phyloP scores from a whole-genome alignment of 2,113 vertebrate genomes.

The Sylvia atricapilla region DNA sequence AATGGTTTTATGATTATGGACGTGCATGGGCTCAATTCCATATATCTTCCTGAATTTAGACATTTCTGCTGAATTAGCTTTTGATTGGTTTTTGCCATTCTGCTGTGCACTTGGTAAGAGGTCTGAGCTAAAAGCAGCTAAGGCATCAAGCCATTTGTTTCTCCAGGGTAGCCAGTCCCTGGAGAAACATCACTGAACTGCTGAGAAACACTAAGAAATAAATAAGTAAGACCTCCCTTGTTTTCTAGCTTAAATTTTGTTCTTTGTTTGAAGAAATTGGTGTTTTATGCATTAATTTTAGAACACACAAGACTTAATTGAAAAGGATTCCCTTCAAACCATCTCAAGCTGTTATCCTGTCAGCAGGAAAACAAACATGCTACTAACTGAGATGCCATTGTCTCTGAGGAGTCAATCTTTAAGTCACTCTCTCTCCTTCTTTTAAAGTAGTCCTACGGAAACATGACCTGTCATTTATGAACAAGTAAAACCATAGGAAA shows the following conservation, averaged over 20 bases:
- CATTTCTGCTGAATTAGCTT: conserved; percentile 12
- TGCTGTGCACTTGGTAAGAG: not conserved
- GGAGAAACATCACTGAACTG: not conserved
- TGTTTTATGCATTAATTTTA: not conserved
- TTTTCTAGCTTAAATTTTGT: not conserved
- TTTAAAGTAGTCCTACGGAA: not conserved
- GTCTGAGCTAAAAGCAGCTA: not conserved
- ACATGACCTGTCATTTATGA: not conserved
- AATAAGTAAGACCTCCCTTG: not conserved
- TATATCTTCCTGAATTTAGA: not conserved
- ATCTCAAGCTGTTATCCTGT: not conserved
- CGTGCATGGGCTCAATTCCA: not conserved
- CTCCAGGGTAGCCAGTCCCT: not conserved
- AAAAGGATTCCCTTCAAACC: not conserved
- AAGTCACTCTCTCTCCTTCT: not conserved
- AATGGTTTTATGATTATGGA: conserved; percentile 8
- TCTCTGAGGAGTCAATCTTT: not conserved
- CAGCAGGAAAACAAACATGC: not conserved
- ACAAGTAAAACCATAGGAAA: not conserved
- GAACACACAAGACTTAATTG: not conserved
- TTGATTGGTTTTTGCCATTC: not conserved
- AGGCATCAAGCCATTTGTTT: not conserved
- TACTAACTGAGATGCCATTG: not conserved
- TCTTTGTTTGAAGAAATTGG: not conserved
- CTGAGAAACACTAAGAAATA: not conserved